These are phyloP conservation scores for Ifrita kowaldi DNA, from an alignment of 2,113 vertebrate genomes.

Conservation along the genomic window DNA sequence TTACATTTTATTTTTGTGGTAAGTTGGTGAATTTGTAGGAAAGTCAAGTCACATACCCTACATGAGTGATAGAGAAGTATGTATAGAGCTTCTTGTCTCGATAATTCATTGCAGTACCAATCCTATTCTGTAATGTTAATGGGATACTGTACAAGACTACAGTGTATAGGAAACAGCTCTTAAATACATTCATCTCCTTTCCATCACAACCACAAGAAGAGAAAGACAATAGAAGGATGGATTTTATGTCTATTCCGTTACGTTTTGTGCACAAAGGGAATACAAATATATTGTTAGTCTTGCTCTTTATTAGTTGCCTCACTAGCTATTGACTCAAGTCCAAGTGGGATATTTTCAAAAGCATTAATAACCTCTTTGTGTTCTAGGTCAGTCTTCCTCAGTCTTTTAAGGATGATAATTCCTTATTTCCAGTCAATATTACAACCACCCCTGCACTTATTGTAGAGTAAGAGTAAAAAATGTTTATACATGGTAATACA, in stretches of 20 bases:
- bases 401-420: conserved; percentile 18
- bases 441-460: background rate
- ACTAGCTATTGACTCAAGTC: conserved; percentile 15
- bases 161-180: conserved; percentile 45
- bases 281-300: conserved; percentile 48
- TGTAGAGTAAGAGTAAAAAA: background rate
- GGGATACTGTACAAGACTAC: conserved; percentile 26
- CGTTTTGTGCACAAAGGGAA: conserved; percentile 38
- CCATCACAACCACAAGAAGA: background rate
- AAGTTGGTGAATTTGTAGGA: background rate
- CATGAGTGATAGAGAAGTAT: background rate
- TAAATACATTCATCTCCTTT: conserved; percentile 45
- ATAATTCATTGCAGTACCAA: conserved; percentile 38
- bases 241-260: conserved; percentile 38
- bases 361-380: conserved; percentile 55
- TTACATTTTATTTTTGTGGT: background rate
- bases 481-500: background rate
- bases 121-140: conserved; percentile 45
- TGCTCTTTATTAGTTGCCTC: conserved; percentile 51
- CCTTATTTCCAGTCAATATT: conserved; percentile 12
- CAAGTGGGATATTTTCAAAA: conserved; percentile 34
- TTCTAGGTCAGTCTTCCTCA: conserved; percentile 10
- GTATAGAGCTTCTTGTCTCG: conserved; percentile 9
- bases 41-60: conserved; percentile 16
- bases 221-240: conserved; percentile 40